Base-by-base conservation (phyloP, 2,888 invertebrate genomes). In the Bellardia bayeri region DNA sequence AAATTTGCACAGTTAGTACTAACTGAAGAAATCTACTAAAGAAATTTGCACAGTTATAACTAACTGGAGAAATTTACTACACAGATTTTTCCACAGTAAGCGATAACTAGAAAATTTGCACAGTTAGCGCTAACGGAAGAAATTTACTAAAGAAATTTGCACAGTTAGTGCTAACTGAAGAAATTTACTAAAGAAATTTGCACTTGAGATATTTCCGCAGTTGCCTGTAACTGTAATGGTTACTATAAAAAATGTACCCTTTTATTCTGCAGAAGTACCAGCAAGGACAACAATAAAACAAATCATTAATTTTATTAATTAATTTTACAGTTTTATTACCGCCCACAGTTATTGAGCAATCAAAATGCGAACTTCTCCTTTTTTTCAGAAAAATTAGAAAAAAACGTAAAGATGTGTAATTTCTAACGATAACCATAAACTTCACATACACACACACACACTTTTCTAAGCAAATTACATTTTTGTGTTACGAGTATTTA, bases 291-390 rank as follows among this genome's bases (percentile, higher is more conserved):
- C 23, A 23, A 23, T 58, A 58, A 23, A 58, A 58, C 4, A 58
- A 58, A 8, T 64, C 64, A 64, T 64, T 42, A 64, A 42, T 42
- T 64, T 42, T 33, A 13, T 33, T 61, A 61, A 61, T 61, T 61
- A 61, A 61, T 61, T 64, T 64, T 42, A 1, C 42, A 11, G 7
- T 64, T 64, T 64, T 64, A 64, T 64, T 40, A 64, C 40, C 40
- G 16, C n/a, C n/a, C n/a, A 40, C 37, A 40, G n/a, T 58, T 30
- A 30, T 23, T 30, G 1, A 30, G 11, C 30, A 58, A 58, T 58
- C 23, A 58, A 58, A 30, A 58, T 30, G 9, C 9, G 5, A 58
- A 58, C 30, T 30, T 30, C 5, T 30, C 23, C 4, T 16, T 54
- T 54, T 54, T 16, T n/a, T 58, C 58, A 9, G 6, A 9, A 30